phyloP scores from a whole-genome alignment of 2,113 vertebrate genomes.

The Reinhardtius hippoglossoides region DNA sequence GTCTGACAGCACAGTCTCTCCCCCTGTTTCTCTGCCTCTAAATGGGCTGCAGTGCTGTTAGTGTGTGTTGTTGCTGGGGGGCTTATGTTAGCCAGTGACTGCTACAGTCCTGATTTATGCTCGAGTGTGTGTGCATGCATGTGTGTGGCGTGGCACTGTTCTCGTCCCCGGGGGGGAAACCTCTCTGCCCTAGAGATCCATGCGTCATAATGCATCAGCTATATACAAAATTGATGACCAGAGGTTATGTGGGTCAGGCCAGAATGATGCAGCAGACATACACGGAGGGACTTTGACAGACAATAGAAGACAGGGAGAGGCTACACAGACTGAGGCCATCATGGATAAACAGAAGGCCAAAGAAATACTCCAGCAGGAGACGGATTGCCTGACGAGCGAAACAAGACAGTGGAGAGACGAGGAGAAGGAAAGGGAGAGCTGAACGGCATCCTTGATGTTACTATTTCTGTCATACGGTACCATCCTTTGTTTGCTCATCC shows the following conservation, averaged over 20 bases:
- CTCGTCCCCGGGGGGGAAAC: conserved; percentile 8
- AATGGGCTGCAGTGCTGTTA: conserved; percentile 56
- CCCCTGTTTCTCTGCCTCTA: conserved; percentile 41
- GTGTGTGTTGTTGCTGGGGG: conserved; percentile 51
- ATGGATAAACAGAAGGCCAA: background rate
- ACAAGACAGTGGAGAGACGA: background rate
- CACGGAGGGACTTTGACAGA: conserved; percentile 20
- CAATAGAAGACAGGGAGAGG: conserved; percentile 24
- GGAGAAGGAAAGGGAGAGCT: background rate
- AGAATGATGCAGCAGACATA: conserved; percentile 50
- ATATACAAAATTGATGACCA: conserved; percentile 67
- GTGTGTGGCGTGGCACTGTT: conserved; percentile 28
- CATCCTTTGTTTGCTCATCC: conserved; percentile 67
- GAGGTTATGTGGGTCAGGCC: conserved; percentile 68
- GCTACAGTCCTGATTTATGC: conserved; percentile 57
- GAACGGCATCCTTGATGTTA: conserved; percentile 34
- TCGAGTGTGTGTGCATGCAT: background rate
- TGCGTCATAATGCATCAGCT: conserved; percentile 66
- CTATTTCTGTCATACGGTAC: conserved; percentile 43
- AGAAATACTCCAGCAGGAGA: conserved; percentile 13
- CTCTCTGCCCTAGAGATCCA: conserved; percentile 23
- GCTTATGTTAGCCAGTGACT: conserved; percentile 51
- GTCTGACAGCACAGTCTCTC: conserved; percentile 34
- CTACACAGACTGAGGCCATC: conserved; percentile 19
- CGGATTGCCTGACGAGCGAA: background rate